These are phyloP conservation scores for Neodontobutis hainanensis DNA, from an alignment of 2,113 vertebrate genomes.

Conservation along the genomic window DNA sequence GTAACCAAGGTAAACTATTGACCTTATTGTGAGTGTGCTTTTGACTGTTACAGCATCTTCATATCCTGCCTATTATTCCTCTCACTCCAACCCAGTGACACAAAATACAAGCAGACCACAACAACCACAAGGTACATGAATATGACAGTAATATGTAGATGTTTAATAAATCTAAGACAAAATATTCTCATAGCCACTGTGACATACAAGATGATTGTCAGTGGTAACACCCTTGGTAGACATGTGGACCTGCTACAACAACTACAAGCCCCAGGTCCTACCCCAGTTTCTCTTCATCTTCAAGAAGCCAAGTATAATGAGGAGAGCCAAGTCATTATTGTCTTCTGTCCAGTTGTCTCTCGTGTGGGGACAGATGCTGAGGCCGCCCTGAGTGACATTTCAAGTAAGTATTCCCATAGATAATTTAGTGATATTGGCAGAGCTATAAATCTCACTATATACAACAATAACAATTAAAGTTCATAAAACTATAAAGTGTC, in stretches of 20 bases:
- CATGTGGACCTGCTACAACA: not conserved
- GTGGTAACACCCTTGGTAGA: conserved; percentile 18
- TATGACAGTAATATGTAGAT: no score
- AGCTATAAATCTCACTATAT: not conserved
- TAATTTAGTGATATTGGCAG: not conserved
- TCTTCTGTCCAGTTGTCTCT: conserved; percentile 58
- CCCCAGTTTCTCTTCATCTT: not conserved
- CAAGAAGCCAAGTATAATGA: fast-evolving
- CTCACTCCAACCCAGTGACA: not conserved
- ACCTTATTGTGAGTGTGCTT: not conserved
- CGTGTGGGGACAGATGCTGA: conserved; percentile 23
- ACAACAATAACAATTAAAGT: not conserved
- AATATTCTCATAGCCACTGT: not conserved
- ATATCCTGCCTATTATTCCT: not conserved
- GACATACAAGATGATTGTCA: conserved; percentile 4
- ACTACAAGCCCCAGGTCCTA: not conserved
- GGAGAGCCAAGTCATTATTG: not conserved
- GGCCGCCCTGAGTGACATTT: not conserved
- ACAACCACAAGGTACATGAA: not conserved
- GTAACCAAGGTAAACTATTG: not conserved
- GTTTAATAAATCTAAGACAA: not conserved
- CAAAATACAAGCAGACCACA: not conserved
- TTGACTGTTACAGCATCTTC: not conserved
- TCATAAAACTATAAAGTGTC: no score
- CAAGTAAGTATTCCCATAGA: conserved; percentile 18